Conservation (phyloP, 2,113 vertebrate species). For the Cromileptes altivelis region DNA sequence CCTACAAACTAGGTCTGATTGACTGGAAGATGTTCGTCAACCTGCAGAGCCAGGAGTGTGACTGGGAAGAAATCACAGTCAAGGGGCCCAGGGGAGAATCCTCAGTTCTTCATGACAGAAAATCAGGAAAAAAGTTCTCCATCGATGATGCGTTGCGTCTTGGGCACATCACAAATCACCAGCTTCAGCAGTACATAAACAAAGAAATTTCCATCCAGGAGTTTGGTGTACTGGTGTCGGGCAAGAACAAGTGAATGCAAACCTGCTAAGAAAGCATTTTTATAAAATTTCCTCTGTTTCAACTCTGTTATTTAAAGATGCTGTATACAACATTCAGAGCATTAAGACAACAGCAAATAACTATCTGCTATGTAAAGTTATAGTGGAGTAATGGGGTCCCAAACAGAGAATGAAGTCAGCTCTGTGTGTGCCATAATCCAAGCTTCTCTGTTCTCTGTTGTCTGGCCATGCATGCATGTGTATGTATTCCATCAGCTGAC, state of each 20-base stretch:
- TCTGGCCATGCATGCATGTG: too few species aligned
- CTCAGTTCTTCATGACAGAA: conserved; percentile 93
- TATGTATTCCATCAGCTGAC: too few species aligned
- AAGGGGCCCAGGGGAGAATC: conserved; percentile 94
- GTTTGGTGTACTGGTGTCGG: conserved; percentile 93
- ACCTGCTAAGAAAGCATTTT: not conserved
- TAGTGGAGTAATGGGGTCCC: too few species aligned
- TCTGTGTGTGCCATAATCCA: too few species aligned
- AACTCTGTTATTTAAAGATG: not conserved
- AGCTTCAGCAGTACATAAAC: conserved; percentile 93
- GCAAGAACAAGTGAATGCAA: conserved; percentile 74
- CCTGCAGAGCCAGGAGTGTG: conserved; percentile 95
- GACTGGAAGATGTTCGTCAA: conserved; percentile 98
- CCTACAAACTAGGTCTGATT: conserved; percentile 92
- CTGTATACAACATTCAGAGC: too few species aligned
- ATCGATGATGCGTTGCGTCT: conserved; percentile 93
- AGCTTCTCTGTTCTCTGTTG: too few species aligned
- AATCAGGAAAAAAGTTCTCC: conserved; percentile 95
- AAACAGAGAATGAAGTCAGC: too few species aligned
- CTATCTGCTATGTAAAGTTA: too few species aligned
- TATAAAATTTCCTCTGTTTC: conserved; percentile 6
- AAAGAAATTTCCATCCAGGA: conserved; percentile 98
- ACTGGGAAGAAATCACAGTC: conserved; percentile 97
- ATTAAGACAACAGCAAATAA: too few species aligned
- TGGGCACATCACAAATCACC: conserved; percentile 87